Evolutionary conservation across 2,113 vertebrate genomes (phyloP), one percentile per base, ranked within the genome.

Genomic region (Rutilus rutilus): DNA sequence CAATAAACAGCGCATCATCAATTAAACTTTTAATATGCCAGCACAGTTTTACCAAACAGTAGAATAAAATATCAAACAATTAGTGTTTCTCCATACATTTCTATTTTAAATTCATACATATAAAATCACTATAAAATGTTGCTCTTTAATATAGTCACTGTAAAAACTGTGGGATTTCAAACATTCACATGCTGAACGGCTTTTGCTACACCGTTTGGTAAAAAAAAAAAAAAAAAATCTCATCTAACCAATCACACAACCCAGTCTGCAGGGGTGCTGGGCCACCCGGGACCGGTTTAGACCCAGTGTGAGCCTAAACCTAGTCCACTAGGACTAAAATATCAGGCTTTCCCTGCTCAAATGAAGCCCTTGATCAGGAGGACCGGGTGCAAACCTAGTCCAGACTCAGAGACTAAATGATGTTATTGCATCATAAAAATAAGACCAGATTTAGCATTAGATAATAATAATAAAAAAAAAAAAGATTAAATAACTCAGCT

Each of bases 101-200:
- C 67, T 87, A 83, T 83, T 91, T 90, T 59, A 45, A 80, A 73
- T 78, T 88, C 87, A 90, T 91, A 90, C 89, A 94, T 94, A 94
- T 78, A 95, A 94, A 94, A 93, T 91, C 90, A 92, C 92, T 93
- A 94, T 88, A 94, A 94, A 94, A 94, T 88, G 87, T 91, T 90
- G 93, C 93, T 90, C 92, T 89, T 78, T 87, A 90, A 92, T 90
- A 91, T 78, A 67, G 86, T 88, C 86, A 85, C 64, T 83, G 80
- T 84, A 89, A 86, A 78, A 74, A 57, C 80, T 84, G 79, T 87
- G 82, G 45, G 45, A 73, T 87, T 85, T 86, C 82, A 78, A 88
- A 90, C 90, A 88, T 92, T 92, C 91, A 90, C 89, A 90, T 69
- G 78, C 83, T 84, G 54, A 78, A 88, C 87, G 85, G 27, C 6